Evolutionary conservation across 2,888 invertebrate species (phyloP), one percentile per base, ranked within the genome.

Genomic region (Drosophila anomalipes): DNA sequence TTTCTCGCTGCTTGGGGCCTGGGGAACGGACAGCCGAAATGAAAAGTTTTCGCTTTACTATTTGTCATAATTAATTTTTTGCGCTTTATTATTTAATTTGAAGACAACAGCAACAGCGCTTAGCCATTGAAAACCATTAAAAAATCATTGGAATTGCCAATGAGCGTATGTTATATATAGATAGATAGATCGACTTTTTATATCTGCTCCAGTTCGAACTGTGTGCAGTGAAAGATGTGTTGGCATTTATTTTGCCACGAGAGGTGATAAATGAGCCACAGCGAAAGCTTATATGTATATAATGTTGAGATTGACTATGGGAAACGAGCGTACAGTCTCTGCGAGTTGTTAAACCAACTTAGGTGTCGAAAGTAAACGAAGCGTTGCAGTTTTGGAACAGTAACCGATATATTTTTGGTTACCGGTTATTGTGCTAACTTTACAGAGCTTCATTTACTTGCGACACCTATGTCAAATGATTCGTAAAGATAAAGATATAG

Each of bases 21-120:
- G 41, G 65, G 47, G 47, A 47, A 26, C 26, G 60, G 19, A 32
- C 54, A 44, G 63, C 16, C 65, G 73, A 87, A 90, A 90, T 74
- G 80, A 90, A 88, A 81, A 81, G 83, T 86, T 89, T 89, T 80
- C 66, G 89, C 75, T 75, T 70, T 54, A 64, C 77, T 66, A 90
- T 86, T 90, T 90, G 90, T 82, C 89, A 89, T 90, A 88, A 86
- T 86, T 86, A 86, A 77, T 71, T 90, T 82, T 71, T 64, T 77
- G 74, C 71, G 79, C 82, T 77, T 71, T 82, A 82, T 79, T 82
- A 79, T 81, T 87, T 84, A 73, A 82, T 76, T 89, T 54, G 49
- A 70, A 72, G 64, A 73, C 81, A 74, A 69, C 68, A 64, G 44
- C 44, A 47, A 16, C 70, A 66, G 70, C 65, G 41, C 49, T 63